Evolutionary conservation across 2,113 vertebrate species (phyloP), one percentile per base, ranked within the genome.

Genomic region (Pomatostomus ruficeps): DNA sequence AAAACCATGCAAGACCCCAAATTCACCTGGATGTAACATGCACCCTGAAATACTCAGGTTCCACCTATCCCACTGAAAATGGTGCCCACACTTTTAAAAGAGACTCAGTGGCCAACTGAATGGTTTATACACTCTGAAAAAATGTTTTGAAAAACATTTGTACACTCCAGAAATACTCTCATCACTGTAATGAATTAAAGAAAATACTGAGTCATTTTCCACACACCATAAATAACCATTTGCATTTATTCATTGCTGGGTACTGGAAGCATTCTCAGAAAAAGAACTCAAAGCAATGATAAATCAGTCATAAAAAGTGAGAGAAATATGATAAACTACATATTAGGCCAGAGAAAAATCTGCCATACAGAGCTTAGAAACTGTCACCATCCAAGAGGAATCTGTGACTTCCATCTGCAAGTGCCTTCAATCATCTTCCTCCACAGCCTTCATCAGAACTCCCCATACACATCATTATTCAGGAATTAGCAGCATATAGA

Each of bases 261-360:
- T 89, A 67, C 85, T 93, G 65, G 84, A 72, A 83, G 72, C 73
- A 81, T 83, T 91, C 91, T 84, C 67, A 67, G 83, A 78, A 86
- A 93, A 90, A 93, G 78, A 88, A 80, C 85, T 90, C 55, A 42
- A 83, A 96, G 78, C 74, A 93, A 85, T 52, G 85, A 94, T 88
- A 96, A 96, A 94, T 90, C 93, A 96, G 79, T 88, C 90, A 93
- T 63, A 93, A 85, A 85, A 95, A 91, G 76, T 95, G 88, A 95
- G 67, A 89, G 91, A 93, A 95, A 91, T 67, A 94, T 89, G 87
- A 95, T 91, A 94, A 93, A 91, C 88, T 94, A 77, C 65, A 66
- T 86, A 95, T 89, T 93, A 96, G 85, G 75, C 85, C 82, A 90
- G 84, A 88, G 84, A 79, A 91, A 93, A 97, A 96, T 88, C 79